These are phyloP conservation scores for Leucophenga varia DNA, from an alignment of 1,140 invertebrate species.

Conservation along the genomic window DNA sequence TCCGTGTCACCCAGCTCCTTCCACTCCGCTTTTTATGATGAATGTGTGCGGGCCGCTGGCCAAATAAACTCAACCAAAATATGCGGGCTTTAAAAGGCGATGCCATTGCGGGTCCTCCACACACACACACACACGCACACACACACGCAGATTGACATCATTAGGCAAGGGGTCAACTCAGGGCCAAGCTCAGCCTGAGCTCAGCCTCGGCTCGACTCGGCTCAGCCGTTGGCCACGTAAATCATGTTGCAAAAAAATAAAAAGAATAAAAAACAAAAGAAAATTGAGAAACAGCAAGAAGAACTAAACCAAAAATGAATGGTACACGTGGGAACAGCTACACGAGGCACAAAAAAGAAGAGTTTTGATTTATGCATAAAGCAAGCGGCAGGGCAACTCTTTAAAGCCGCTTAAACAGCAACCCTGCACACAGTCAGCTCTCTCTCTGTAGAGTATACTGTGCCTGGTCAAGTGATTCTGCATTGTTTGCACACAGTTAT, in stretches of 20 bases:
- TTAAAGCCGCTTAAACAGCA: slow-evolving; percentile 2
- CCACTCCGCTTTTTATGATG: slow-evolving; percentile 41
- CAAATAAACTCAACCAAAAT: slow-evolving; percentile 49
- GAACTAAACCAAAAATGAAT: slow-evolving; percentile 34
- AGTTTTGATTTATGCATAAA: slow-evolving; percentile 46
- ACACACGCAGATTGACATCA: slow-evolving; percentile 48
- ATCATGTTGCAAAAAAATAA: slow-evolving; percentile 31
- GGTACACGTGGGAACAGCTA: slow-evolving; percentile 36
- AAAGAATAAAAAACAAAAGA: slow-evolving; percentile 5
- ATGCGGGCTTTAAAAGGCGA: slow-evolving; percentile 41
- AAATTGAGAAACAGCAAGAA: slow-evolving; percentile 11
- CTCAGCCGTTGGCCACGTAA: no score
- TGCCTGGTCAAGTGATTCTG: slow-evolving; percentile 14
- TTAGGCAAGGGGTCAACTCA: slow-evolving; percentile 28
- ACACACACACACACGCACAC: no score
- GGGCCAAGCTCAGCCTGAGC: slow-evolving; percentile 3
- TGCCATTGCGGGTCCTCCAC: no score
- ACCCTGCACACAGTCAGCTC: slow-evolving; percentile 1
- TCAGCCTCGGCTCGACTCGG: no score
- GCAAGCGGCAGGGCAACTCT: slow-evolving; percentile 12
- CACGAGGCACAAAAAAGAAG: slow-evolving; percentile 11
- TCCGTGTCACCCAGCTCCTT: slow-evolving; percentile 21
- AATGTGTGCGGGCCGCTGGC: slow-evolving; percentile 38
- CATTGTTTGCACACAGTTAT: slow-evolving; percentile 41
- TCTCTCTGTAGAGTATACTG: not conserved